Evolutionary conservation across 2,113 vertebrate species (phyloP), one percentile per base, ranked within the genome.

Genomic region (Gadus chalcogrammus): DNA sequence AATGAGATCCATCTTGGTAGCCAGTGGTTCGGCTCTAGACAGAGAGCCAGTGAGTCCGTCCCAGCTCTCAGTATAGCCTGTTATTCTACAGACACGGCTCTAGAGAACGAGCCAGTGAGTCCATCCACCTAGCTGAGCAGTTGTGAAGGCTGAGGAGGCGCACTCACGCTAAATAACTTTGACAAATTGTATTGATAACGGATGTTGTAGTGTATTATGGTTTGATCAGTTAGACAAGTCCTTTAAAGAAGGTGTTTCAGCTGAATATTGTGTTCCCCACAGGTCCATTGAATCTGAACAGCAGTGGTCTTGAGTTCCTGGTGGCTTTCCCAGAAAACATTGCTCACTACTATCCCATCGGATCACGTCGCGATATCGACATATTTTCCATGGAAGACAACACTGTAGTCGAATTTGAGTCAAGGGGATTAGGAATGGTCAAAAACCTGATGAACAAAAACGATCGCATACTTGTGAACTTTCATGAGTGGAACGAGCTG

Each of bases 321-420:
- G 74, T 85, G 0, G 87, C 75, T 17, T 93, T 91, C 42, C 90
- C 88, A 0, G 92, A 93, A 76, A 93, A 92, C 74, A 85, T 92
- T 0, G 92, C 91, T 48, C 75, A 74, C 22, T 93, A 86, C 62
- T 38, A 87, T 35, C 85, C 84, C 0, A 4, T 0, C 0, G 0
- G 0, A 0, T 1, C 80, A 2, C 0, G 0, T 0, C 82, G 81
- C 76, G 0, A 0, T 0, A 18, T 92, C n/a, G 31, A 18, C 5
- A 48, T 91, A 68, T 86, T 79, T 0, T 76, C 83, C 17, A 4
- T 91, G 11, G 0, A 53, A 0, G 0, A 16, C 0, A 0, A 1
- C 17, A 89, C 91, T 0, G 0, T 0, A 0, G 62, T 92, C 52
- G 0, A 0, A 0, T 0, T 2, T 2, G 0, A 0, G 0, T 0